Evolutionary conservation across 1,140 invertebrate species (phyloP), one percentile per base, ranked within the genome.

Genomic region (Plodia interpunctella): DNA sequence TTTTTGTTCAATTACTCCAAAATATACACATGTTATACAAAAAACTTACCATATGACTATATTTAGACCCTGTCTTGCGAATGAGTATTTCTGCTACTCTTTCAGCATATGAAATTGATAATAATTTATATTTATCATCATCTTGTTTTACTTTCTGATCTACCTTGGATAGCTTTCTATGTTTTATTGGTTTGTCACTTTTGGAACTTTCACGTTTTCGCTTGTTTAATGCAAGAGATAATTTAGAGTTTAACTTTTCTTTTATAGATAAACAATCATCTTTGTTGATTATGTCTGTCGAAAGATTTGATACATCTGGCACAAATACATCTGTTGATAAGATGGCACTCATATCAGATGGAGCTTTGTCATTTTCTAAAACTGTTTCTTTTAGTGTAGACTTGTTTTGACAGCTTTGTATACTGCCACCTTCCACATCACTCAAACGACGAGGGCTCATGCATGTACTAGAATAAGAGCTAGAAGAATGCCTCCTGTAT

Each of bases 401-500:
- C 18, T 32, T 53, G 55, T 44, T 70, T 63, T 74, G 66, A 15
- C 50, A 5, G 18, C 20, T 51, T 51, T 18, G 30, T 11, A 8
- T 9, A 13, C 20, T n/a, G n/a, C 19, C 20, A 25, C 51, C 19
- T 5, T 90, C 87, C 5, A 86, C 77, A 76, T 90, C 87, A 71
- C 84, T 90, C 9, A 90, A 62, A 0, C 88, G 76, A 5, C 83
- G 68, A 0, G 90, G 88, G 61, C 88, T 90, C 78, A 90, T 86
- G 57, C 90, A 90, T 2, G 92, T 92, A 78, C 95, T 95, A 0
- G 95, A 96, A 80, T 94, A 95, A 11, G 95, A 96, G 77, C 94
- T 96, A 56, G 94, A 95, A 0, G 95, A 96, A 73, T 96, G 94
- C 52, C 95, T 90, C 44, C 95, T 90, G 68, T 96, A 93, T 30